Conservation (phyloP, 2,797 vertebrate species). For the Pseudomugil tenellus region DNA sequence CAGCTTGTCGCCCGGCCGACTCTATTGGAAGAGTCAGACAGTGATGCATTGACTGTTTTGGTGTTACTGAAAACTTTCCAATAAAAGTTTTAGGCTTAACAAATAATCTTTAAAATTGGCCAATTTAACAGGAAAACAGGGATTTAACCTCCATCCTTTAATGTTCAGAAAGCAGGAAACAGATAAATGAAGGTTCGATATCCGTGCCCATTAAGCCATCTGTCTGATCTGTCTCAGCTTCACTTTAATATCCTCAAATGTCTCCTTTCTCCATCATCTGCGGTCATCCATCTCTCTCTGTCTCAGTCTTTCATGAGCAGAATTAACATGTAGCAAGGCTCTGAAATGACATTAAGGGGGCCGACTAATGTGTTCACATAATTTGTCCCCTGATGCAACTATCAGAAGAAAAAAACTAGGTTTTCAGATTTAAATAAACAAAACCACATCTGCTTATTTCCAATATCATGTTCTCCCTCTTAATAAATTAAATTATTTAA, state of each 20-base stretch:
- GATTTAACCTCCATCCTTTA: conserved; percentile 20
- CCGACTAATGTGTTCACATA: not conserved
- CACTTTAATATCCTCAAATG: conserved; percentile 33
- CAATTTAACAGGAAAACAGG: not conserved
- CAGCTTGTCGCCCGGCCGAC: not conserved
- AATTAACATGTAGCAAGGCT: not conserved
- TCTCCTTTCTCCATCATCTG: conserved; percentile 36
- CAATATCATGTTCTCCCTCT: too few species aligned
- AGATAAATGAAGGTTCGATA: conserved; percentile 34
- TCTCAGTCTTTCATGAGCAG: conserved; percentile 29
- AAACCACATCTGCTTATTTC: too few species aligned
- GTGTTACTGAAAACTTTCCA: not conserved
- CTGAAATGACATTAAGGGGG: not conserved
- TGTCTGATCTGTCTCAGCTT: conserved; percentile 31
- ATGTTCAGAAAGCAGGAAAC: conserved; percentile 5
- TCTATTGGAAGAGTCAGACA: conserved; percentile 15
- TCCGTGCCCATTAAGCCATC: not conserved
- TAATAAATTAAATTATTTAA: too few species aligned
- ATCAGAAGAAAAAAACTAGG: too few species aligned
- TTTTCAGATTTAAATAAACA: too few species aligned
- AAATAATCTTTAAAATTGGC: conserved; percentile 1
- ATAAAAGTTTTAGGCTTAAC: not conserved
- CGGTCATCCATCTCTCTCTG: conserved; percentile 40
- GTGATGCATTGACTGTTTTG: conserved; percentile 18
- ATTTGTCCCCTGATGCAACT: not conserved